These are phyloP conservation scores for Barbus barbus DNA, from an alignment of 2,113 vertebrate genomes.

Conservation along the genomic window DNA sequence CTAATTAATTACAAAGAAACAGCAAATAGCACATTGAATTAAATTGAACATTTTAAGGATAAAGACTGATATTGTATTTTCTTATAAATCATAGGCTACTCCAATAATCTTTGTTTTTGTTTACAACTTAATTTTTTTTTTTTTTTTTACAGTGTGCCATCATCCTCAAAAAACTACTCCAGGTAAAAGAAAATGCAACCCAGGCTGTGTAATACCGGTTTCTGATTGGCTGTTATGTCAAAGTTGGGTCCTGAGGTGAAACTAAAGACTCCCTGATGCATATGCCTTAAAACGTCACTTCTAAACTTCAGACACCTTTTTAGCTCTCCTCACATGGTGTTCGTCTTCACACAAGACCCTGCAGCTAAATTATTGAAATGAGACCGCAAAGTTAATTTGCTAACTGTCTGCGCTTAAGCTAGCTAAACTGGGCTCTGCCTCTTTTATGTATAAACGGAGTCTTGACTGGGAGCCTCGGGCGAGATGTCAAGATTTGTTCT, in stretches of 20 bases:
- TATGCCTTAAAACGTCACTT: background rate
- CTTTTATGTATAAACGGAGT: conserved; percentile 67
- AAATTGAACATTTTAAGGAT: background rate
- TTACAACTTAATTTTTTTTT: background rate
- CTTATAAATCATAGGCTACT: background rate
- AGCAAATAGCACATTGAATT: background rate
- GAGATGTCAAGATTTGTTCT: conserved; percentile 72
- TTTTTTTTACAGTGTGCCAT: too few relatives aligned
- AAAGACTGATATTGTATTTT: background rate
- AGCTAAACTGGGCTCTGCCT: conserved; percentile 69
- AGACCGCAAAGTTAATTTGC: conserved; percentile 77
- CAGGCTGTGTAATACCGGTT: background rate
- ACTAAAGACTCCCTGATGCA: background rate
- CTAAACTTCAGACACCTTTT: conserved; percentile 1
- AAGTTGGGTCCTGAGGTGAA: background rate
- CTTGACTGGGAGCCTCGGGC: conserved; percentile 66
- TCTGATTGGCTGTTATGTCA: background rate
- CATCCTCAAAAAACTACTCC: background rate
- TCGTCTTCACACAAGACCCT: conserved; percentile 54
- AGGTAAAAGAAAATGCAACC: too few relatives aligned
- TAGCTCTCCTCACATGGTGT: conserved; percentile 36
- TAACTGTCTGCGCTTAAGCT: conserved; percentile 74
- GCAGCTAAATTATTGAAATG: conserved; percentile 73
- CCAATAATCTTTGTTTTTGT: background rate
- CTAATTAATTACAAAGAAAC: background rate